Conservation (phyloP, 2,888 invertebrate genomes). For the Exocentrus adspersus region DNA sequence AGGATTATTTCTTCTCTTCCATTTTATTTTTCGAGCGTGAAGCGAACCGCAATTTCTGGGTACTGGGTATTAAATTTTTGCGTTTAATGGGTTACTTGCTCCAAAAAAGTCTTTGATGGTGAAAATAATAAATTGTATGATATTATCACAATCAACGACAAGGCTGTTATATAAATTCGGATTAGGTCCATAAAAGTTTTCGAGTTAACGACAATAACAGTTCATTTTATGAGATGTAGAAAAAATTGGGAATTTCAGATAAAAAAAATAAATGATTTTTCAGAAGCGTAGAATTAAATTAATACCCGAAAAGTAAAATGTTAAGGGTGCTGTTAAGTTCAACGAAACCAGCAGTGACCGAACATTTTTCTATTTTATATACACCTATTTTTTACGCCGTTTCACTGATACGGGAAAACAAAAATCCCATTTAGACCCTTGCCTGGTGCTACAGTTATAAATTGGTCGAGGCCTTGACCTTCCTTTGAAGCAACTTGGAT, state of each 20-base stretch:
- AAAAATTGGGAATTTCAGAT: too few relatives aligned
- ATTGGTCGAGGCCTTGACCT: background rate
- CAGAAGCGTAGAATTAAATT: too few relatives aligned
- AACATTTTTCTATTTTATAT: background rate
- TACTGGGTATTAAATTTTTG: background rate
- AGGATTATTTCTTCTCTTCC: constrained; percentile 3
- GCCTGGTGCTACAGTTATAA: background rate
- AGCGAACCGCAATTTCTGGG: background rate
- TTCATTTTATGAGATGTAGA: background rate
- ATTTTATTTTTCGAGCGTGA: constrained; percentile 8
- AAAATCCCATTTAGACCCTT: background rate
- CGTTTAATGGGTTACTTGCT: constrained; percentile 7
- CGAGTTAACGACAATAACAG: background rate
- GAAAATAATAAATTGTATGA: constrained; percentile 4
- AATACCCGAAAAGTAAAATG: too few relatives aligned
- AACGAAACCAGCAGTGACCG: too few relatives aligned
- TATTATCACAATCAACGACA: background rate
- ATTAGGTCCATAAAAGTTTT: constrained; percentile 10
- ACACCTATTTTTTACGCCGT: background rate
- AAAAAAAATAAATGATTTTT: too few relatives aligned
- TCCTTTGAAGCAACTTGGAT: background rate
- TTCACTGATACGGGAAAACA: background rate
- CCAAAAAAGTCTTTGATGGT: constrained; percentile 1
- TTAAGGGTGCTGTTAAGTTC: too few relatives aligned
- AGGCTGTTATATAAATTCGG: constrained; percentile 2